phyloP scores from a whole-genome alignment of 2,888 invertebrate species.

The Cordilura impudica region DNA sequence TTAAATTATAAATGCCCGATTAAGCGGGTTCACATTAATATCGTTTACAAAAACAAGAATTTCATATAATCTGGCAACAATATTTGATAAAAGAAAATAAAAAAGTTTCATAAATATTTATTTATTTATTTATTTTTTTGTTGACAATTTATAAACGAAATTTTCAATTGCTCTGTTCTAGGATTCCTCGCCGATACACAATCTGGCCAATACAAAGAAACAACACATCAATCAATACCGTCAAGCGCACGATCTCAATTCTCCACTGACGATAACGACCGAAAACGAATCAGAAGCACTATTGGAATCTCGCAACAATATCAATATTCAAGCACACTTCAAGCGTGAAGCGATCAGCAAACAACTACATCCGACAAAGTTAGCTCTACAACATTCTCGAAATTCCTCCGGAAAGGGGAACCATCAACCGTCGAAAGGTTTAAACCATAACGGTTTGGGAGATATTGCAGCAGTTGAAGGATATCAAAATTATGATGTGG shows the following conservation, averaged over 20 bases:
- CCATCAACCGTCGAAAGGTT: constrained; percentile 30
- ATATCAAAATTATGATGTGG: constrained; percentile 64
- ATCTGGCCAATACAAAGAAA: constrained; percentile 78
- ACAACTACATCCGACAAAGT: constrained; percentile 63
- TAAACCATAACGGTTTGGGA: constrained; percentile 42
- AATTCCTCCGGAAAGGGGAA: constrained; percentile 52
- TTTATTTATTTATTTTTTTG: background rate
- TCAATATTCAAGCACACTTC: constrained; percentile 72
- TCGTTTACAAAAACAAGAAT: too few relatives aligned
- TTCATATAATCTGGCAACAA: too few relatives aligned
- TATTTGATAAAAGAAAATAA: background rate
- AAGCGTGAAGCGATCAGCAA: constrained; percentile 53
- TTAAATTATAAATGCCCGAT: too few relatives aligned
- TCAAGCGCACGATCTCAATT: constrained; percentile 63
- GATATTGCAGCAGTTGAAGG: constrained; percentile 54
- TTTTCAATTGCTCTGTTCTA: constrained; percentile 61
- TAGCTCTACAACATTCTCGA: constrained; percentile 52
- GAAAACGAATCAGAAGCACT: constrained; percentile 76
- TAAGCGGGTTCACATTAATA: too few relatives aligned
- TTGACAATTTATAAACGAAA: background rate
- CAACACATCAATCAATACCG: constrained; percentile 71
- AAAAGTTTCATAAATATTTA: background rate
- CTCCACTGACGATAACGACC: constrained; percentile 57
- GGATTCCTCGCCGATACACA: constrained; percentile 78
- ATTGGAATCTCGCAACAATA: constrained; percentile 75